A percentile compares a stretch with the other conserved stretches of the same genome.
Evolutionary conservation across 2,113 vertebrate genomes (phyloP).

Genomic region (Lonchura striata): DNA sequence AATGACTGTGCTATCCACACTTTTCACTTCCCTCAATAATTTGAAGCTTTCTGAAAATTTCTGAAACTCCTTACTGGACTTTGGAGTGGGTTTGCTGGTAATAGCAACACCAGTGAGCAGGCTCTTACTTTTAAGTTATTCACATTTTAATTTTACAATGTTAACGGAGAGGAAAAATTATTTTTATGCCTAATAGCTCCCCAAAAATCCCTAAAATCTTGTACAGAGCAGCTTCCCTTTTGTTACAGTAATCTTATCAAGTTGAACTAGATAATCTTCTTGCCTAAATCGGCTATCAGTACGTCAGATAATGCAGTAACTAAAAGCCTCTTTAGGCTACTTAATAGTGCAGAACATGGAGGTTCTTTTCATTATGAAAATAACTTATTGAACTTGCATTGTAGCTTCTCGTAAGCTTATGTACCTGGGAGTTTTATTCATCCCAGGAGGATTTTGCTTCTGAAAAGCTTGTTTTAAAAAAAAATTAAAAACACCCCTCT

Average conservation of each 20-base stretch:
- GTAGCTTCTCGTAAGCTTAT: constrained; percentile 28
- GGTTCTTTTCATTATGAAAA: constrained; percentile 57
- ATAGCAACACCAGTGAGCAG: background rate
- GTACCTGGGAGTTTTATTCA: constrained; percentile 51
- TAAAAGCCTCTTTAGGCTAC: constrained; percentile 68
- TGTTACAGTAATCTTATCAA: constrained; percentile 38
- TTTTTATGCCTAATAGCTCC: constrained; percentile 9
- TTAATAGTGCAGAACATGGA: constrained; percentile 51
- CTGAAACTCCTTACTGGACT: background rate
- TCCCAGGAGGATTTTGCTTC: constrained; percentile 21
- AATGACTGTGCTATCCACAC: background rate
- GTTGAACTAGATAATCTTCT: constrained; percentile 48
- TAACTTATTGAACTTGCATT: constrained; percentile 50
- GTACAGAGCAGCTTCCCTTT: constrained; percentile 19
- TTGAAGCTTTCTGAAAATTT: background rate
- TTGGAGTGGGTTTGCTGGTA: background rate
- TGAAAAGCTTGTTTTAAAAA: constrained; percentile 4
- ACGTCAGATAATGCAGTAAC: constrained; percentile 56
- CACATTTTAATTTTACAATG: background rate
- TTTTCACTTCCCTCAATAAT: background rate
- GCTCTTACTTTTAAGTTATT: background rate
- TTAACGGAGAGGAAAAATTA: background rate
- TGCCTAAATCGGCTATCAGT: constrained; percentile 21
- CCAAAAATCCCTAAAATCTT: constrained; percentile 35
- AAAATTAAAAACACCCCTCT: background rate